phyloP scores from a whole-genome alignment of 37 sponge, comb jelly and placozoan genomes.

The Beroe ovata region DNA sequence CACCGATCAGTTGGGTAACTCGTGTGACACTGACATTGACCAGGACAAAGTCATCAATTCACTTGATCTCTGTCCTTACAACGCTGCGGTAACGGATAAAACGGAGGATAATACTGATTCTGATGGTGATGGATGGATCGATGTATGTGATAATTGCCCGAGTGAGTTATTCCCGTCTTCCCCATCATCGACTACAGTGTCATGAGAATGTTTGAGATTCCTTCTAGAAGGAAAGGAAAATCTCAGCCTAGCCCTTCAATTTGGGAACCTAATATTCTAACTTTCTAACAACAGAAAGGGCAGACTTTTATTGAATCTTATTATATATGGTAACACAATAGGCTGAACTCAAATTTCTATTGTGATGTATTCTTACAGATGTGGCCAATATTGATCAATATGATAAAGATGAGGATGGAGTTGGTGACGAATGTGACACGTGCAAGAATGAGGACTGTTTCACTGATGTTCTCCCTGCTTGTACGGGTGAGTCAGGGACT shows the following conservation, averaged over 20 bases:
- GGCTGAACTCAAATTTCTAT: no score
- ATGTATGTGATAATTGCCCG: slow-evolving; percentile 43
- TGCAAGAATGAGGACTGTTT: slow-evolving; percentile 13
- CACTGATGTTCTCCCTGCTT: slow-evolving; percentile 2
- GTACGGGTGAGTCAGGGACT: no score
- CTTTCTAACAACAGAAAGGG: no score
- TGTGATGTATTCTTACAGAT: no score
- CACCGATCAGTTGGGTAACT: slow-evolving; percentile 1
- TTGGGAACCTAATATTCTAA: no score
- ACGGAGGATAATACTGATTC: not conserved
- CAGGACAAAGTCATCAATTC: not conserved
- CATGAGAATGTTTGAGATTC: no score
- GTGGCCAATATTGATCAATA: slow-evolving; percentile 2
- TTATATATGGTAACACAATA: no score
- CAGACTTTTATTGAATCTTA: no score
- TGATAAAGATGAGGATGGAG: not conserved
- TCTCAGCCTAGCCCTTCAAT: no score
- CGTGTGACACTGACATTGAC: slow-evolving; percentile 48
- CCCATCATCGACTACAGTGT: no score
- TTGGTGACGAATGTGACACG: not conserved
- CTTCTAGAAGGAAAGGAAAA: no score
- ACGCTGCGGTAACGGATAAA: not conserved
- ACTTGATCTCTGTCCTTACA: slow-evolving; percentile 13
- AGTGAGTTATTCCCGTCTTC: no score
- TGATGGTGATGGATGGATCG: slow-evolving; percentile 1